Percentiles rank a stretch among this genome's conserved stretches.
phyloP scores from a whole-genome alignment of 2,113 vertebrate genomes.

The Alligator mississippiensis region DNA sequence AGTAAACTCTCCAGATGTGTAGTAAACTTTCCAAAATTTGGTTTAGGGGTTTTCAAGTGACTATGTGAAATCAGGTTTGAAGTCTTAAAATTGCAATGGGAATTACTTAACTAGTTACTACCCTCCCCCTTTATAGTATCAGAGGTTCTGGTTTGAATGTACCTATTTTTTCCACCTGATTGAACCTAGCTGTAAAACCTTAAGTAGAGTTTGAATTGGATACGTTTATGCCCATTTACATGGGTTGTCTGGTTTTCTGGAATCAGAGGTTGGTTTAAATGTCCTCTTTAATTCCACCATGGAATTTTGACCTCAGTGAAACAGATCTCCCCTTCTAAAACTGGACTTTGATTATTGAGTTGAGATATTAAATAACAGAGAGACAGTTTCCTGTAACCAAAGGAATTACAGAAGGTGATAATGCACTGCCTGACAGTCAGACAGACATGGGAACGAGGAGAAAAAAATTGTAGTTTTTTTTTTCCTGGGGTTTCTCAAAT shows the following conservation, averaged over 20 bases:
- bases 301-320: not conserved
- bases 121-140: not conserved
- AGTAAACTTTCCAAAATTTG: not conserved
- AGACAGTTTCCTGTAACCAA: not conserved
- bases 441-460: not conserved
- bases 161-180: not conserved
- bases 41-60: not conserved
- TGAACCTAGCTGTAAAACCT: not conserved
- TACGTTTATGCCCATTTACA: not conserved
- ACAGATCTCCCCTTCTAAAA: not conserved
- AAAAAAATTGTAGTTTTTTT: accelerated
- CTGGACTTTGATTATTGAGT: not conserved
- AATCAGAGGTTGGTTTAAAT: not conserved
- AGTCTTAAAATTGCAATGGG: not conserved
- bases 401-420: not conserved
- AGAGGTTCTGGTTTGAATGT: not conserved
- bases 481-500: not conserved
- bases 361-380: not conserved
- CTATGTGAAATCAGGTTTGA: not conserved
- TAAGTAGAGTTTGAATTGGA: not conserved
- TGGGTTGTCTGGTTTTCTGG: not conserved
- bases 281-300: not conserved
- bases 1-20: not conserved
- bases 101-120: not conserved
- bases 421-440: not conserved